phyloP scores from a whole-genome alignment of 2,888 invertebrate species.

The Steinernema hermaphroditum region DNA sequence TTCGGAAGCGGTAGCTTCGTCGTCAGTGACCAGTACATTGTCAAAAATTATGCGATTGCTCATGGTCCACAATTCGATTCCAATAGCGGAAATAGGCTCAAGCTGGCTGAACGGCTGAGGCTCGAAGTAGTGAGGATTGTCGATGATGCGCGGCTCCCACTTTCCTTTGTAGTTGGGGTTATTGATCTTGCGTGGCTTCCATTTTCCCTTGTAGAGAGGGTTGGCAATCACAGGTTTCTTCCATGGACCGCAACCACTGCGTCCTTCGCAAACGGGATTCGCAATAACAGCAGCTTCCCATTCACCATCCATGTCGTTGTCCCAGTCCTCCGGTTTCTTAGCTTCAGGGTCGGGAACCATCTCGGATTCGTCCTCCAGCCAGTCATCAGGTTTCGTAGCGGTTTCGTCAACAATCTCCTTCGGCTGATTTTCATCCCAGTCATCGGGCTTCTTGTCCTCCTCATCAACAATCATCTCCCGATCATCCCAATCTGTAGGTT shows the following conservation, averaged over 20 bases:
- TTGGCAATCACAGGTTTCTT: constrained; percentile 73
- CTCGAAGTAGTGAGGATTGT: constrained; percentile 89
- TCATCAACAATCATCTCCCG: constrained; percentile 86
- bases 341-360: constrained; percentile 83
- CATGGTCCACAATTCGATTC: constrained; percentile 98
- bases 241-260: constrained; percentile 90
- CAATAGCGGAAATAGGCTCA: constrained; percentile 74
- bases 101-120: constrained; percentile 76
- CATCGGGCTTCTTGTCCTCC: constrained; percentile 76
- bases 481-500: constrained; percentile 94
- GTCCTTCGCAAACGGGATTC: constrained; percentile 81
- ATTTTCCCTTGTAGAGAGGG: constrained; percentile 78
- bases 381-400: constrained; percentile 60
- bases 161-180: constrained; percentile 71
- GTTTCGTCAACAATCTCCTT: constrained; percentile 75
- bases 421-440: constrained; percentile 84
- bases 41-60: constrained; percentile 90
- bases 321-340: constrained; percentile 90
- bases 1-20: constrained; percentile 76
- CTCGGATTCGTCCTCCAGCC: constrained; percentile 82
- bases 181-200: constrained; percentile 76
- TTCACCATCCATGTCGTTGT: constrained; percentile 95
- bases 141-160: constrained; percentile 75
- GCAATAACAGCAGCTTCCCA: constrained; percentile 93
- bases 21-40: constrained; percentile 82